Evolutionary conservation across 2,113 vertebrate species (phyloP), one percentile per base, ranked within the genome.

Genomic region (Xiphophorus hellerii): DNA sequence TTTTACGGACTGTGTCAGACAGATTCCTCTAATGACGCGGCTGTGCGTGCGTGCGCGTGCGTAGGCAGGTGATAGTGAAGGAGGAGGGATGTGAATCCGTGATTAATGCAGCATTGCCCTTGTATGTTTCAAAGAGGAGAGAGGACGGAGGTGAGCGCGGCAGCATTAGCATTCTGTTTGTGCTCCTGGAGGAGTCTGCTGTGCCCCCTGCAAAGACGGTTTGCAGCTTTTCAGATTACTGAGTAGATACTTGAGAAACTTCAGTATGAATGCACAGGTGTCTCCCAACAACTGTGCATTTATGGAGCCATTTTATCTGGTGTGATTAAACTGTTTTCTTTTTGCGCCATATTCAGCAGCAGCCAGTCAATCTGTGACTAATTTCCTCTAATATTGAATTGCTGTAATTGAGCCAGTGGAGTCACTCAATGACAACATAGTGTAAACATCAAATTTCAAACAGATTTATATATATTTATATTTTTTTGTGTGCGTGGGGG

Each of bases 71-170:
- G 81, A 89, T 77, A 76, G 75, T 39, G 76, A 80, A 81, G 85
- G 84, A 77, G 77, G 76, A 86, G 73, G 73, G 81, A 80, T 80
- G 84, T 83, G 85, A 85, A 80, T 80, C 81, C 74, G 84, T 90
- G 91, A 94, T 95, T 94, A 93, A 95, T 94, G 92, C 94, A 82
- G 89, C 85, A 71, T 90, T 92, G 93, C 90, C 93, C 94, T 95
- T 94, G 92, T 87, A 85, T 93, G 88, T 93, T 93, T 90, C 83
- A 81, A 79, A 84, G 81, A 83, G 82, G 84, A 81, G 85, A 86
- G 77, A 77, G 84, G 89, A 90, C 31, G 69, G 87, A 90, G 92
- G 89, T 90, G 83, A 85, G 77, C 73, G 81, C 79, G 69, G 65
- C 84, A 60, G 78, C 91, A 94, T 94, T 94, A 94, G 90, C 86